phyloP scores from a whole-genome alignment of 2,113 vertebrate genomes.

The Pterocles gutturalis region DNA sequence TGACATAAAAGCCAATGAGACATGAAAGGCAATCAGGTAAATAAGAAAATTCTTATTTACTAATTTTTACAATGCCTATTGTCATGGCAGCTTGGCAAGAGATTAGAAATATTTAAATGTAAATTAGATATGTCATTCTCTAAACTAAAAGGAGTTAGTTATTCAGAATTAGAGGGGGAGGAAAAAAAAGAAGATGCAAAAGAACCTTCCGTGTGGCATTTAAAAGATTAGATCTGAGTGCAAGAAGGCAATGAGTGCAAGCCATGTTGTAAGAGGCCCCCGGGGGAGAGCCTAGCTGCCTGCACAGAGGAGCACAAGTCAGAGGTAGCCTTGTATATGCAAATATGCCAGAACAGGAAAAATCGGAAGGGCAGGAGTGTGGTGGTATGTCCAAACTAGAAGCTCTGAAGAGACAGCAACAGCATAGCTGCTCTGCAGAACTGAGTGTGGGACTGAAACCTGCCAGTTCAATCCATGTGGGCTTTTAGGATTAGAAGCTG shows the following conservation, averaged over 20 bases:
- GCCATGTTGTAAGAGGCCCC: neutral
- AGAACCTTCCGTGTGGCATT: neutral
- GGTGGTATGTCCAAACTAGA: neutral
- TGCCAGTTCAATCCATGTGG: neutral
- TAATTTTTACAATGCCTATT: slow-evolving; percentile 20
- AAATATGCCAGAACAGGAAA: neutral
- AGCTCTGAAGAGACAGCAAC: neutral
- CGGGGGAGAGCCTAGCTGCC: neutral
- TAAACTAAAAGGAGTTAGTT: neutral
- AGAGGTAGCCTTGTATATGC: neutral
- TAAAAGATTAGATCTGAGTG: neutral
- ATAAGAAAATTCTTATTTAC: slow-evolving; percentile 26
- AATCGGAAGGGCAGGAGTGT: neutral
- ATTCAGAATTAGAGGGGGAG: neutral
- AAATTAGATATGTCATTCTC: slow-evolving; percentile 30
- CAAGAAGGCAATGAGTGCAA: neutral
- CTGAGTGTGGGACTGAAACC: rapidly evolving
- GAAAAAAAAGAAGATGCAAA: neutral
- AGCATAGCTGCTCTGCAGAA: neutral
- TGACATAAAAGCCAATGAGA: slow-evolving; percentile 15
- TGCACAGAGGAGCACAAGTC: neutral
- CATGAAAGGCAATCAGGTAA: slow-evolving; percentile 31
- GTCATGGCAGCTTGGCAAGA: neutral
- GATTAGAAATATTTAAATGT: slow-evolving; percentile 37
- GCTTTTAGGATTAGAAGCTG: neutral